A percentile compares a stretch with the other conserved stretches of the same genome.
Evolutionary conservation across 1,140 invertebrate genomes (phyloP).

Genomic region (Onthophagus taurus): DNA sequence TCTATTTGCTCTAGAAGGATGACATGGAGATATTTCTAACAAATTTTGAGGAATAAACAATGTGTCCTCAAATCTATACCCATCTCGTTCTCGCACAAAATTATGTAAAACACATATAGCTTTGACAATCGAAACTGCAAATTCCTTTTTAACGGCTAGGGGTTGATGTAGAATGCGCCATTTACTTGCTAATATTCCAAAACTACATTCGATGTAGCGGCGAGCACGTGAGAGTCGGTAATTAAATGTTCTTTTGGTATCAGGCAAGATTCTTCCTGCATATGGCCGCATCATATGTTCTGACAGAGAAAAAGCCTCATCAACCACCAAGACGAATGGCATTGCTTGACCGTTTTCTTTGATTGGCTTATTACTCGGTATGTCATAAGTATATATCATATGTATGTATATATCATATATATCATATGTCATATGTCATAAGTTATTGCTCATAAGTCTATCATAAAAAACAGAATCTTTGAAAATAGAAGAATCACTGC

Average conservation of each 20-base stretch:
- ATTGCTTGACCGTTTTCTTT: conserved; percentile 20
- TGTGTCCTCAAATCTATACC: conserved; percentile 18
- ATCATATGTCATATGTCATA: no score
- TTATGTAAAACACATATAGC: conserved; percentile 9
- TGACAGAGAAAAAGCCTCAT: conserved; percentile 23
- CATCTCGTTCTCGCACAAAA: conserved; percentile 32
- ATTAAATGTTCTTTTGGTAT: conserved; percentile 38
- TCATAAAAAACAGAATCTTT: conserved; percentile 10
- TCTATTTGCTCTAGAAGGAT: no score
- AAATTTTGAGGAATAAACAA: neutral
- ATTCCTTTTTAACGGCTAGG: conserved; percentile 1
- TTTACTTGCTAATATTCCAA: conserved; percentile 7
- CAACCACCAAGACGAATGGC: conserved; percentile 26
- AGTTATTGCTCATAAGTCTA: conserved; percentile 1
- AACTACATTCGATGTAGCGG: conserved; percentile 32
- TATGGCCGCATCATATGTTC: conserved; percentile 36
- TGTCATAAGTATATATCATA: conserved; percentile 14
- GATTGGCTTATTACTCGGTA: conserved; percentile 23
- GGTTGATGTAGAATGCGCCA: conserved; percentile 7
- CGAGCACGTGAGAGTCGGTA: conserved; percentile 37
- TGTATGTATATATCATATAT: no score
- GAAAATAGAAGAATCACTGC: conserved; percentile 9
- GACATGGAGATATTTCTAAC: neutral
- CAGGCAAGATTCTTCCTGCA: conserved; percentile 27
- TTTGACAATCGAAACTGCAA: neutral